Evolutionary conservation across 2,113 vertebrate species (phyloP), one percentile per base, ranked within the genome.

Genomic region (Oophaga pumilio): DNA sequence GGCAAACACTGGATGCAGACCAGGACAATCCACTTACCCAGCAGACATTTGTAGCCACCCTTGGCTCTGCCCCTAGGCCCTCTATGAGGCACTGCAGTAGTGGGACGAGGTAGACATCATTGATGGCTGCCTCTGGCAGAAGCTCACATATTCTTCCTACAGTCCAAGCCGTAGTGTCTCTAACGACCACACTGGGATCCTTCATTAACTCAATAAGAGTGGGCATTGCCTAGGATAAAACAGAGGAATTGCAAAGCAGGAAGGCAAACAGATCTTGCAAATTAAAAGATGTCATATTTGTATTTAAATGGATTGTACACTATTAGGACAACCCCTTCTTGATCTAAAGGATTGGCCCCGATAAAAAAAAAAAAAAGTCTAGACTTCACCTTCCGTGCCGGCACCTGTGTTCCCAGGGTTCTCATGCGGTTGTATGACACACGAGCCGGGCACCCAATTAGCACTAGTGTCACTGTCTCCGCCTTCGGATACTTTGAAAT

Each of bases 41-140:
- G 94, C 98, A 99, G n/a, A 99, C 98, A 2, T 99, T 99, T 88
- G 97, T 97, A 88, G 98, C 98, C 85, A 99, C 98, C 6, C 98
- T 91, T 9, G 98, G 98, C 92, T 99, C 98, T 0, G 98, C 97
- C 1, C 97, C 96, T 71, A 99, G 96, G 0, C 98, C 98, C 90
- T 99, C 97, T 24, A 99, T 99, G 89, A 99, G 96, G 92, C 98
- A 99, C 93, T 97, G 97, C 91, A 99, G 95, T 90, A 99, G 92
- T 0, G 97, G 98, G 0, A 96, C 94, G 89, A 99, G 93, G 94
- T 99, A 99, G 8, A 97, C 87, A 89, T 98, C 97, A 20, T 99
- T 98, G 92, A 99, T 99, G 94, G 97, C 97, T 0, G 98, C 97
- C 86, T 99, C 98, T 0, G 98, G 98, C 1, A 99, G 95, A 91